Base-by-base conservation (phyloP, 2,888 invertebrate genomes). In the Platycheirus albimanus region DNA sequence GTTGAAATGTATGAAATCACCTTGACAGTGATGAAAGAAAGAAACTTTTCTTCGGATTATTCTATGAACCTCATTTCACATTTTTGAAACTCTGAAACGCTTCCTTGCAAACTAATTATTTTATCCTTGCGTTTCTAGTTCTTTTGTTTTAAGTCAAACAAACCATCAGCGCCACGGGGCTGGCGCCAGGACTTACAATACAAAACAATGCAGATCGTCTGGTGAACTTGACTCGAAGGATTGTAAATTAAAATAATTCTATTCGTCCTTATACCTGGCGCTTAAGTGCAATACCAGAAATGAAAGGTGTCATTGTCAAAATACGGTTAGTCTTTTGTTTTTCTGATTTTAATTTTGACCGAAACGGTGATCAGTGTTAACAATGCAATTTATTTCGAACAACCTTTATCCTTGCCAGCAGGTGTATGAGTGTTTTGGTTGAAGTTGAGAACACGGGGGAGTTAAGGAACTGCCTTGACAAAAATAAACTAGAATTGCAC, bases 181-280 rank as follows among this genome's bases (percentile, higher is more conserved):
- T 64, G 83, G 77, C 83, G 83, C 83, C 83, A 69, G 67, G 19
- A 10, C n/a, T 1, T 11, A 61, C 61, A 69, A 45, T 13, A 8
- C 8, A 1, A 15, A 19, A 74, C 63, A 66, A 63, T 72, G 8
- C 15, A 36, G 24, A 17, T 13, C 33, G 81, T 83, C 83, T 83
- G 66, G 76, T 24, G 49, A n/a, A 63, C 71, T 72, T 77, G 56
- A 72, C 81, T 66, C 30, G 13, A 20, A 36, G 19, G 10, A 36
- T 17, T n/a, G n/a, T n/a, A n/a, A n/a, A n/a, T n/a, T n/a, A n/a
- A n/a, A n/a, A n/a, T n/a, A n/a, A 41, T 36, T 43, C 36, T 6
- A 24, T 28, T n/a, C n/a, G n/a, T n/a, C n/a, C n/a, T n/a, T n/a
- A 45, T 58, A 71, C 64, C 76, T 70, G 81, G 77, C 81, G 77